A percentile compares a stretch with the other conserved stretches of the same genome.
Conservation (phyloP, 2,797 vertebrate species). For the Cuculus canorus region DNA sequence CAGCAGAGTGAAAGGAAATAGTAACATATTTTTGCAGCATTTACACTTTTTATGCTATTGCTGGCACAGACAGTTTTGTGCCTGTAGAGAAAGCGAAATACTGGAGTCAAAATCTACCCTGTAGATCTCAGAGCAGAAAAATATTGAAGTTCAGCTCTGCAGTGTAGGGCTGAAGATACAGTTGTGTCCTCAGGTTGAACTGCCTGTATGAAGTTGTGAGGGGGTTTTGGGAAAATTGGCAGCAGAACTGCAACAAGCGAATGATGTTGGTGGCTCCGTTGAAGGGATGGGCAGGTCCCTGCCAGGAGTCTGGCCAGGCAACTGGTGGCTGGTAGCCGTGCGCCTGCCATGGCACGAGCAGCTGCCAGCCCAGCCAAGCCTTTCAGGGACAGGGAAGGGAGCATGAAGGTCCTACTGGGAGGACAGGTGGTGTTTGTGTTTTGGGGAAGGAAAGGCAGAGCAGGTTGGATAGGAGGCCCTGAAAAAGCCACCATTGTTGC, state of each 20-base stretch:
- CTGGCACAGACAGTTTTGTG: constrained; percentile 51
- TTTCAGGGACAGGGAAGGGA: accelerated
- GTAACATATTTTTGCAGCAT: constrained; percentile 72
- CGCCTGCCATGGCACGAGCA: accelerated
- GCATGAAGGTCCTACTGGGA: not conserved
- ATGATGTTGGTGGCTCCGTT: accelerated
- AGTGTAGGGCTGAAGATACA: not conserved
- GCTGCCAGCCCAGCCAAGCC: accelerated
- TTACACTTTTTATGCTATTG: constrained; percentile 72
- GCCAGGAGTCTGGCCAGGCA: not conserved
- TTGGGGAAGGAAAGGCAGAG: not conserved
- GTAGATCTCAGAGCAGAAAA: constrained; percentile 38
- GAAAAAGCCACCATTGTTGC: not conserved
- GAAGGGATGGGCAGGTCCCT: not conserved
- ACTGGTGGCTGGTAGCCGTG: not conserved
- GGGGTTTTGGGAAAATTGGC: not conserved
- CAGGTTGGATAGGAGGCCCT: not conserved
- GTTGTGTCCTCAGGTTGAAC: not conserved
- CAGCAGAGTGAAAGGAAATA: constrained; percentile 66
- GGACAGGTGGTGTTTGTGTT: accelerated
- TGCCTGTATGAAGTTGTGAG: not conserved
- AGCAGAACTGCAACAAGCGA: accelerated
- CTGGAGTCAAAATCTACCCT: constrained; percentile 46
- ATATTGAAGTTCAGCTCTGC: not conserved
- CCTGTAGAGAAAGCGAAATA: constrained; percentile 53